phyloP scores from a whole-genome alignment of 2,888 invertebrate genomes.

The Calameuta filiformis region DNA sequence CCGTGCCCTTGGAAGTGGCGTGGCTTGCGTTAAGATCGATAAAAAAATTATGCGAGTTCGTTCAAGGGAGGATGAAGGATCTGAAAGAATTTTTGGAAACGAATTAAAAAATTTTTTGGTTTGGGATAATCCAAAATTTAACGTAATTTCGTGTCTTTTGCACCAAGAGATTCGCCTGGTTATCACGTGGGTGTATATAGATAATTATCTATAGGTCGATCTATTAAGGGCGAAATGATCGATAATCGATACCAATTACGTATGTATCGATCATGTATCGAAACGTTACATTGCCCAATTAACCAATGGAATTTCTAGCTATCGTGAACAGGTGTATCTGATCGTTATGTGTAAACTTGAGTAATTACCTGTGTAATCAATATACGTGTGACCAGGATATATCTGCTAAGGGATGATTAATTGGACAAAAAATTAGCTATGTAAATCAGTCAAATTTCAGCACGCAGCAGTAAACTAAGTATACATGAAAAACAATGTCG shows the following conservation, averaged over 20 bases:
- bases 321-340: background rate
- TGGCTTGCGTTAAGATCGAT: too few species aligned
- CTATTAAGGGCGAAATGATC: background rate
- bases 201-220: background rate
- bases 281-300: background rate
- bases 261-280: background rate
- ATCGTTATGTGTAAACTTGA: background rate
- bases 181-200: background rate
- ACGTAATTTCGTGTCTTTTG: background rate
- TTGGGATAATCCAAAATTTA: background rate
- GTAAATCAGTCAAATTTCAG: background rate
- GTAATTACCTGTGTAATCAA: background rate
- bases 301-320: background rate
- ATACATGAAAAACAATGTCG: background rate
- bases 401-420: background rate
- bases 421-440: background rate
- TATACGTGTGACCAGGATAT: background rate
- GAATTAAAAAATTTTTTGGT: background rate
- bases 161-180: background rate
- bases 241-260: background rate
- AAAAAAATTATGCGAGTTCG: background rate
- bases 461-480: background rate
- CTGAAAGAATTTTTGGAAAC: background rate
- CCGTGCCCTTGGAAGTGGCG: background rate
- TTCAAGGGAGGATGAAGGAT: background rate